Percentiles rank a stretch among this genome's conserved stretches.
Conservation (phyloP, 2,113 vertebrate species). For the Poecilia latipinna region DNA sequence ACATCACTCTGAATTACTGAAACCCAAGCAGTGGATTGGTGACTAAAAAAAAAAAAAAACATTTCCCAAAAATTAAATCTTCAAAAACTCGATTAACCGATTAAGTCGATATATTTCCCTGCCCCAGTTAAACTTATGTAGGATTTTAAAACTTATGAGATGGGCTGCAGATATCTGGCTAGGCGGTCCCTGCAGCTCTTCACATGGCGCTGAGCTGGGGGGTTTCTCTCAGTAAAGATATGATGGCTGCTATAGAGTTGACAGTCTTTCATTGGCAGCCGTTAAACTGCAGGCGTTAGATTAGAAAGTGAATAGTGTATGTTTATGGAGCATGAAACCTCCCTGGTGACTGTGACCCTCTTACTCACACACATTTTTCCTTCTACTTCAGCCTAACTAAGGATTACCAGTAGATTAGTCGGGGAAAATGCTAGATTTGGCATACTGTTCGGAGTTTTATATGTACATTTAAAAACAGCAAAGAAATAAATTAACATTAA, state of each 20-base stretch:
- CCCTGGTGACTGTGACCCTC: slow-evolving; percentile 42
- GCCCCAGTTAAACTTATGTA: slow-evolving; percentile 1
- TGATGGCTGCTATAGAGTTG: slow-evolving; percentile 40
- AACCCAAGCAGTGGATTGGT: too few species aligned
- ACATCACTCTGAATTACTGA: too few species aligned
- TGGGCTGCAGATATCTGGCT: slow-evolving; percentile 40
- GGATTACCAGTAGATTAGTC: background rate
- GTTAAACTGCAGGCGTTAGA: slow-evolving; percentile 57
- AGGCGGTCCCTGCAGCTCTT: slow-evolving; percentile 45
- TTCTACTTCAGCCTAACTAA: background rate
- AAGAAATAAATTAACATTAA: background rate
- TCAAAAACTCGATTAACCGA: too few species aligned
- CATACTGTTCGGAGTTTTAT: background rate
- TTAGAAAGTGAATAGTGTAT: slow-evolving; percentile 60
- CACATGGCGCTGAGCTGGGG: slow-evolving; percentile 19
- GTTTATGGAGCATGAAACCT: slow-evolving; percentile 52
- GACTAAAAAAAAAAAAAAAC: too few species aligned
- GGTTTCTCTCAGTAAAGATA: slow-evolving; percentile 59
- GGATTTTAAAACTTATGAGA: slow-evolving; percentile 39
- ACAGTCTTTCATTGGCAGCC: slow-evolving; percentile 38
- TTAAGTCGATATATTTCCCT: too few species aligned
- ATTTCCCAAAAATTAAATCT: too few species aligned
- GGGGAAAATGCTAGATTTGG: background rate
- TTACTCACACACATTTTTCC: slow-evolving; percentile 24
- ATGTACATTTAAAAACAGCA: background rate